Base-by-base conservation (phyloP, 2,797 vertebrate species). In the Sebastes miniatus region DNA sequence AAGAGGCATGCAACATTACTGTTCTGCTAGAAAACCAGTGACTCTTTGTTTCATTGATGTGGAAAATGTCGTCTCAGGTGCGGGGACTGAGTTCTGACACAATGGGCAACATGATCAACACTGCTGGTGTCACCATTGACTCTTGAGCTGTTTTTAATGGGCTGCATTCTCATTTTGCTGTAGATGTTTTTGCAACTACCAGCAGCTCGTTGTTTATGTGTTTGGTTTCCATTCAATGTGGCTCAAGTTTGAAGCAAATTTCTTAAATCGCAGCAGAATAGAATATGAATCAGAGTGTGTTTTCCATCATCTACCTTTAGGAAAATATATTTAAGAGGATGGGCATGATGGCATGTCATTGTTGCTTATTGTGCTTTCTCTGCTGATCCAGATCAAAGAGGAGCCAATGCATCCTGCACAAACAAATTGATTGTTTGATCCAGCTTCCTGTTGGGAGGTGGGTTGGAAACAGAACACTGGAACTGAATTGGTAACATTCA, bases 1-100 rank as follows among this genome's bases (percentile, higher is more conserved):
- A 67, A 77, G 78, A 77, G 32, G 36, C 56, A 29, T 81, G 59
- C 36, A 61, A 57, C 36, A 47, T 69, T 39, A 78, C 36, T 54
- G 5, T 25, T 76, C 7, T 16, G 43, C 32, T 24, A 56, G 27
- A 74, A 75, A 73, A 77, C 12, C 25, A 32, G 24, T 67, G 52
- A 74, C 36, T 79, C 56, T 25, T 3, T 24, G 3, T 73, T 66
- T 74, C 47, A 79, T 66, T 39, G 64, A 73, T 74, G 32, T 67
- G 50, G 39, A 65, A 64, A 85, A 22, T 71, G 16, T 14, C 1
- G 5, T 66, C n/a, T 56, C 39, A 57, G 29, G 29, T 66, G 31
- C 25, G 64, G 7, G 56, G 47, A 29, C 31, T 39, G 50, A 63
- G 22, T 56, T 20, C 43, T 79, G 20, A 71, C 63, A 67, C 43